phyloP scores from a whole-genome alignment of 2,797 vertebrate genomes.

The Stomatorhinus walkeri region DNA sequence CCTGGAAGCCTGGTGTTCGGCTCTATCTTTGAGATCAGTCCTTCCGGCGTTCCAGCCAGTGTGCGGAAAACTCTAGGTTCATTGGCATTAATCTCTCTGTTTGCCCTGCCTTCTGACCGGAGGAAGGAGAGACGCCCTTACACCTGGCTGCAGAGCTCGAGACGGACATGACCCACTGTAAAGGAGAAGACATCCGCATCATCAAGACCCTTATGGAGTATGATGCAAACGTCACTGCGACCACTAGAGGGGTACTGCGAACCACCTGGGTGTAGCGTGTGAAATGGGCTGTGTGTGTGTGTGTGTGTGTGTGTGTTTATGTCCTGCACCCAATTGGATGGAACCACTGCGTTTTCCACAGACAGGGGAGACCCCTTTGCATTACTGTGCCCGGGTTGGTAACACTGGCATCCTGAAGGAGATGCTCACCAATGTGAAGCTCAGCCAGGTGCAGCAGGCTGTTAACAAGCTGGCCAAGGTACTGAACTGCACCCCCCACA shows the following conservation, averaged over 20 bases:
- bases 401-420: constrained; percentile 37
- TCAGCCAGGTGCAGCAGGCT: constrained; percentile 28
- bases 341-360: background rate
- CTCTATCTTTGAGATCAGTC: background rate
- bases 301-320: background rate
- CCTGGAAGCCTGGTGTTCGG: background rate
- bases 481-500: background rate
- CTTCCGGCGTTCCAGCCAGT: background rate
- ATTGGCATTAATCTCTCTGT: background rate
- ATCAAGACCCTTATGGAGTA: constrained; percentile 44
- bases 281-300: background rate
- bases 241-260: constrained; percentile 32
- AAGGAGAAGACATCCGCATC: constrained; percentile 39
- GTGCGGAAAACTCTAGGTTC: background rate
- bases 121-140: constrained; percentile 41
- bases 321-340: background rate
- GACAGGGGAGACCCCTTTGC: constrained; percentile 38
- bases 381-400: constrained; percentile 40
- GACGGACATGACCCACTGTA: constrained; percentile 33
- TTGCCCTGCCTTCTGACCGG: background rate
- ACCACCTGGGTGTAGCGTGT: background rate
- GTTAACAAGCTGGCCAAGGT: constrained; percentile 48
- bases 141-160: constrained; percentile 46
- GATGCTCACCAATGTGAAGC: constrained; percentile 35
- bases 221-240: constrained; percentile 34